Conservation (phyloP, 2,888 invertebrate species). For the Leucozona laternaria region DNA sequence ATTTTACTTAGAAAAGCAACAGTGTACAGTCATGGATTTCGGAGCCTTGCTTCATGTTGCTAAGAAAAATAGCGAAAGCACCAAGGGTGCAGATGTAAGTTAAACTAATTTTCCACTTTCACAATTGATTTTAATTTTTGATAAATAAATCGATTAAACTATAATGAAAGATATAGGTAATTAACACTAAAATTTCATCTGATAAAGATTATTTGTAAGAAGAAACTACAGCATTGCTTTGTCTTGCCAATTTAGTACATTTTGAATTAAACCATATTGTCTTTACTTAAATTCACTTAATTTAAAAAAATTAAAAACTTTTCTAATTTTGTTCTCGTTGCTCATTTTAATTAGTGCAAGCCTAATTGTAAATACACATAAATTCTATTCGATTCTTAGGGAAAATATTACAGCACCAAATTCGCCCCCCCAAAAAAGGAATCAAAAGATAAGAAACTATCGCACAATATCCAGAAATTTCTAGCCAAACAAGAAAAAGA, state of each 20-base stretch:
- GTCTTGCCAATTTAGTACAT: not conserved
- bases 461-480: constrained; percentile 92
- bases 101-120: constrained; percentile 20
- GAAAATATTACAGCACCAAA: constrained; percentile 90
- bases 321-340: not conserved
- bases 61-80: constrained; percentile 85
- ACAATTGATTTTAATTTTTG: constrained; percentile 10
- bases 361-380: not conserved
- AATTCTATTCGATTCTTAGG: constrained; percentile 78
- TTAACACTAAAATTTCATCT: not conserved
- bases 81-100: constrained; percentile 81
- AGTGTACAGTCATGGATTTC: constrained; percentile 85
- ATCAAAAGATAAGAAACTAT: constrained; percentile 87
- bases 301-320: not conserved
- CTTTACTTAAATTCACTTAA: not conserved
- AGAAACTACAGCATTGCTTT: not conserved
- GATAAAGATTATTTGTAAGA: not conserved
- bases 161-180: not conserved
- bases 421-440: constrained; percentile 93
- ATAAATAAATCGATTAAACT: not conserved
- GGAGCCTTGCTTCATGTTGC: constrained; percentile 86
- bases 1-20: not conserved
- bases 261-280: not conserved
- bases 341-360: not conserved
- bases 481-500: constrained; percentile 92